Percentiles rank a stretch among this genome's conserved stretches.
Conservation (phyloP, 2,888 invertebrate genomes). For the Phaedon cochleariae region DNA sequence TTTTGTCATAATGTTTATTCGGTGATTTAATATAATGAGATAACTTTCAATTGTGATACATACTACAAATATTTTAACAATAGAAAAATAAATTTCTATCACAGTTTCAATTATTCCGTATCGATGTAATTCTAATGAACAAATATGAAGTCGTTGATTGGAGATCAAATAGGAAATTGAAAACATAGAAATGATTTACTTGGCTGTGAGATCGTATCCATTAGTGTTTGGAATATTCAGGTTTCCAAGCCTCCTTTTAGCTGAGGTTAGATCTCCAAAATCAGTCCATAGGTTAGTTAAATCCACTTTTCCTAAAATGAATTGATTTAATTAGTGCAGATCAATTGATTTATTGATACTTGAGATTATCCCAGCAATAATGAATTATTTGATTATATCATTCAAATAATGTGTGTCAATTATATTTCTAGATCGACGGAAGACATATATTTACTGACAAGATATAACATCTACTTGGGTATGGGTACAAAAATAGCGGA, state of each 20-base stretch:
- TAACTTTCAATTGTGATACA: constrained; percentile 33
- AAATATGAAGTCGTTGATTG: no score
- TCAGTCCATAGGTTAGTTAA: constrained; percentile 54
- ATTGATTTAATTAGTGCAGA: neutral
- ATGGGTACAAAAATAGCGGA: no score
- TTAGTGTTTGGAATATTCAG: constrained; percentile 47
- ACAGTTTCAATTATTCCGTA: constrained; percentile 35
- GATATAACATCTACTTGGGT: no score
- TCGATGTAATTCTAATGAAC: neutral
- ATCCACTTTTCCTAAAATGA: constrained; percentile 46
- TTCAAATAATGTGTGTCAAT: no score
- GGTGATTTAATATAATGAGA: constrained; percentile 27
- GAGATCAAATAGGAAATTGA: constrained; percentile 6
- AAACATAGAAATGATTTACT: constrained; percentile 42
- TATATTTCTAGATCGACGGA: no score
- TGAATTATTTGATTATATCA: no score
- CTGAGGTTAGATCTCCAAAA: constrained; percentile 48
- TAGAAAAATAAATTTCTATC: constrained; percentile 45
- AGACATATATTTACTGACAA: no score
- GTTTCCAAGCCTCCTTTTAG: constrained; percentile 49
- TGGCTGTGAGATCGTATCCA: constrained; percentile 55
- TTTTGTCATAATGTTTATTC: constrained; percentile 21
- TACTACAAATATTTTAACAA: constrained; percentile 23
- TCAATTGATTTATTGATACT: neutral
- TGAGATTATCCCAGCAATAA: no score